Evolutionary conservation across 1,140 invertebrate species (phyloP), one percentile per base, ranked within the genome.

Genomic region (Phthorimaea operculella): DNA sequence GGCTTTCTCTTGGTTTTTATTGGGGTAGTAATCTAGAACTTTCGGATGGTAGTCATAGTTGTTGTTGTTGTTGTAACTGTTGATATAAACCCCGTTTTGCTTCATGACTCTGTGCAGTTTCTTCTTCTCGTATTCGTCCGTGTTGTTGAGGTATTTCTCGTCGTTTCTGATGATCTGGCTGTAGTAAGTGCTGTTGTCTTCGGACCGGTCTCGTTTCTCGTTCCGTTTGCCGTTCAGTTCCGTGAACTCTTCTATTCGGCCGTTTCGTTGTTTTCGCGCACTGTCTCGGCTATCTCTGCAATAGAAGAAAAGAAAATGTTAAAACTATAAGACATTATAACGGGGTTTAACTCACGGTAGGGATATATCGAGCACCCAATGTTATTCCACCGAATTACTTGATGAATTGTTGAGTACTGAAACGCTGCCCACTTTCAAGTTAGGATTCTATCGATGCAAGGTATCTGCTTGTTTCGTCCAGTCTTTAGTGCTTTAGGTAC

Each of bases 111-210:
- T 63, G 33, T 70, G 61, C 8, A 71, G 52, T 58, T 70, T 67
- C 54, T 70, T 68, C 44, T 78, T 75, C 36, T 83, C 69, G 57
- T 74, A 74, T 7, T 80, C 70, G 11, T 76, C 71, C 16, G 65
- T 64, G 6, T 28, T 28, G 21, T 28, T 28, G 21, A 28, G 21
- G 51, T 76, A 78, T 51, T 80, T 82, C 45, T 83, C 82, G 48
- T 83, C 79, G 62, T 68, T 82, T 58, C 71, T 73, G 10, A 84
- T 76, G 11, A 81, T 72, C 59, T 83, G 79, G 54, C 71, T 81
- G 72, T 86, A 85, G 51, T 86, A 86, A 0, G 82, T 74, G 57
- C 77, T 81, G 68, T 86, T 86, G 58, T 86, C 85, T 74, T 86
- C 83, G 7, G 85, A 86, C 21, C 79, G 61, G 66, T 85, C 83